Evolutionary conservation across 2,888 invertebrate species (phyloP).

Genomic region (Baronia brevicornis): DNA sequence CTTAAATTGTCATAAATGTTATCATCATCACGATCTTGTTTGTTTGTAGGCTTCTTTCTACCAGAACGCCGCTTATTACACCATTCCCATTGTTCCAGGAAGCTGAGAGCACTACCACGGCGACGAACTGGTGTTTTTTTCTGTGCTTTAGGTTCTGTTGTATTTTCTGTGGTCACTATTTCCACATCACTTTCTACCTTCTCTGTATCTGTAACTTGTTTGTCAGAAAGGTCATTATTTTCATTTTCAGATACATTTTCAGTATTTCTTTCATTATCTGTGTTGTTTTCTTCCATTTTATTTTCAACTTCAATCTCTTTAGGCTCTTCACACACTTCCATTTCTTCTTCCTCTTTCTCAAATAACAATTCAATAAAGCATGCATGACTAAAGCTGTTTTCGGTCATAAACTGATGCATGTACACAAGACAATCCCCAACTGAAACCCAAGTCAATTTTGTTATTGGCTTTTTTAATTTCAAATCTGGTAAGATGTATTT

Average conservation of each 20-base stretch:
- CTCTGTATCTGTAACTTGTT: conserved; percentile 48
- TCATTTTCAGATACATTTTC: conserved; percentile 52
- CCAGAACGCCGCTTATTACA: conserved; percentile 76
- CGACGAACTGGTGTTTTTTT: conserved; percentile 75
- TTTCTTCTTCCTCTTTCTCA: conserved; percentile 30
- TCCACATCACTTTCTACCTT: conserved; percentile 37
- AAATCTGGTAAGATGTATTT: conserved; percentile 73
- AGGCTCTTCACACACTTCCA: conserved; percentile 49
- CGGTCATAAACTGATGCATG: conserved; percentile 78
- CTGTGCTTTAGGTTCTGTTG: conserved; percentile 51
- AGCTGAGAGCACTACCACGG: conserved; percentile 82
- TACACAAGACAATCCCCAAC: conserved; percentile 79
- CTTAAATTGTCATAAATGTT: conserved; percentile 81
- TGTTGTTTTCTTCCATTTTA: conserved; percentile 30
- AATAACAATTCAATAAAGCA: conserved; percentile 53
- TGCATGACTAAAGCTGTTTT: conserved; percentile 76
- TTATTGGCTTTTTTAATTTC: conserved; percentile 75
- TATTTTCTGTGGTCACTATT: conserved; percentile 29
- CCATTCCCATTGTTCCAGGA: conserved; percentile 87
- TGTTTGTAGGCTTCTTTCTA: conserved; percentile 67
- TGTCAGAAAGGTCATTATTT: conserved; percentile 59
- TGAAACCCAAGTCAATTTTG: conserved; percentile 78
- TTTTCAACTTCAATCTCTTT: conserved; percentile 40
- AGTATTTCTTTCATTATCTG: conserved; percentile 39
- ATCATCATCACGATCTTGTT: conserved; percentile 75